phyloP scores from a whole-genome alignment of 2,888 invertebrate genomes.

The Synergus laeviventris region DNA sequence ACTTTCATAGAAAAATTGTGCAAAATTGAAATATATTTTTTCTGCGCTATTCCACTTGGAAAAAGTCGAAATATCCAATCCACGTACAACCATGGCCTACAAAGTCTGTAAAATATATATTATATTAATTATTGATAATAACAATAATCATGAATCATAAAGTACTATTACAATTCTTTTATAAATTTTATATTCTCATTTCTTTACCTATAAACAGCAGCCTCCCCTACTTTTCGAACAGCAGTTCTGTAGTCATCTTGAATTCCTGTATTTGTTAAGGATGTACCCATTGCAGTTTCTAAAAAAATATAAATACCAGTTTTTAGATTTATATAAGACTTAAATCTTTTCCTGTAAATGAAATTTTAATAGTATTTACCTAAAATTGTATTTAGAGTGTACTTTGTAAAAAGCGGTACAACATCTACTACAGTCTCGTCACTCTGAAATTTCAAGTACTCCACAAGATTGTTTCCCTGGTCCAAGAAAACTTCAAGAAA shows the following conservation, averaged over 20 bases:
- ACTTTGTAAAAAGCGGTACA: constrained; percentile 78
- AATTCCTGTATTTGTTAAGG: constrained; percentile 1
- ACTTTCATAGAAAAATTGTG: constrained; percentile 48
- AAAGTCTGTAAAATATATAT: constrained; percentile 43
- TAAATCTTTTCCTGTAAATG: not conserved
- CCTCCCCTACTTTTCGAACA: constrained; percentile 41
- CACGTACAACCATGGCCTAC: constrained; percentile 45
- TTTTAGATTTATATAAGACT: too few species aligned
- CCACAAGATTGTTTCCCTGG: constrained; percentile 73
- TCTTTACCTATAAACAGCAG: constrained; percentile 44
- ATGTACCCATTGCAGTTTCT: constrained; percentile 38
- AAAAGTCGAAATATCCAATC: constrained; percentile 50
- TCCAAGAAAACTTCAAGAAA: constrained; percentile 74
- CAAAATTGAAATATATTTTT: constrained; percentile 46
- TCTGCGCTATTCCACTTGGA: constrained; percentile 48
- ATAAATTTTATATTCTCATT: too few species aligned
- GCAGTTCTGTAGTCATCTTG: constrained; percentile 33
- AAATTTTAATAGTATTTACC: constrained; percentile 75
- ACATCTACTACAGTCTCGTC: constrained; percentile 73
- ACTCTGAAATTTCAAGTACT: constrained; percentile 61
- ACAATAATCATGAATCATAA: too few species aligned
- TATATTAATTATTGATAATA: not conserved
- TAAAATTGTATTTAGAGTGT: constrained; percentile 82
- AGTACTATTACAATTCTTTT: too few species aligned
- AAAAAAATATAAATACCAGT: not conserved